Evolutionary conservation across 2,113 vertebrate species (phyloP), one percentile per base, ranked within the genome.

Genomic region (Oophaga pumilio): DNA sequence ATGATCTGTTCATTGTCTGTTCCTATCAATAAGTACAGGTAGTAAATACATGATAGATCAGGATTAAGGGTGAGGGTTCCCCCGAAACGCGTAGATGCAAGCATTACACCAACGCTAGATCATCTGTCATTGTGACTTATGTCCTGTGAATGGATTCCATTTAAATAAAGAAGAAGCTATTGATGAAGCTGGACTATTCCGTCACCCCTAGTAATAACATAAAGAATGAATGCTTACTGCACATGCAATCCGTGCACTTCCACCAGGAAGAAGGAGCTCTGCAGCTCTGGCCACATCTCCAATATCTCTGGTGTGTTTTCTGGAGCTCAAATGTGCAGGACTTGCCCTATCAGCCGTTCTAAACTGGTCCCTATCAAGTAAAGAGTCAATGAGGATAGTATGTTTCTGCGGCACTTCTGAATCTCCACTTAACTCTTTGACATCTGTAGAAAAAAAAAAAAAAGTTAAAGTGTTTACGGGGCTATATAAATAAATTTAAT

Each of bases 261-360:
- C 97, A 90, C 97, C 97, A 15, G 97, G 97, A 71, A 98, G 91
- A 43, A 98, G 92, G 57, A 95, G 89, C 89, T 98, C 97, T 24
- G 97, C 97, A 66, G 96, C 94, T 74, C 96, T 95, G 59, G 97
- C 96, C 6, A 98, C 97, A 82, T 97, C 97, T 0, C 96, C 92
- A 12, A 98, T 97, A 90, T 98, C 97, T 92, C 94, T 92, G 84
- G 90, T 92, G 11, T 95, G 91, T 73, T 96, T 97, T 89, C 93
- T 93, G 2, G 94, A 92, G 76, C 93, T 90, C 57, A 91, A 68
- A 50, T 92, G 92, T 33, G 90, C 87, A 22, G 94, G 92, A 57
- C 91, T 83, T 0, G 91, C 76, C 88, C 95, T 95, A 87, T 97
- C 96, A 43, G 93, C 76, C 10, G 92, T 86, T 28, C 96, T 94